Evolutionary conservation across 2,888 invertebrate species (phyloP).

Genomic region (Tryphoninae sp.): DNA sequence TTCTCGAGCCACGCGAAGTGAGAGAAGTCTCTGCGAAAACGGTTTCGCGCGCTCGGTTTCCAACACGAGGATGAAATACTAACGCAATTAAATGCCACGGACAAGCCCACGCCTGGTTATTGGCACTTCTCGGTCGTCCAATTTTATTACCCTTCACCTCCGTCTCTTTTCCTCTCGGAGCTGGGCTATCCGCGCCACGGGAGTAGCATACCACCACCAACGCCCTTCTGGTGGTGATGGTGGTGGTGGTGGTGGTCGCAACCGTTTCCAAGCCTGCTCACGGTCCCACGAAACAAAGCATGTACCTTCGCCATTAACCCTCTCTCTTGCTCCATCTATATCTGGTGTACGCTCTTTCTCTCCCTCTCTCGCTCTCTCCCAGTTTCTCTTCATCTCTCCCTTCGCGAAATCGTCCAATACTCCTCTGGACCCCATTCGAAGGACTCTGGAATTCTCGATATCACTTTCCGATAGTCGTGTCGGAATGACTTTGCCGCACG

Average conservation of each 20-base stretch:
- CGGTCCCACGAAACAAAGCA: constrained; percentile 69
- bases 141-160: constrained; percentile 76
- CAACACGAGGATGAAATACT: constrained; percentile 75
- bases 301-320: constrained; percentile 58
- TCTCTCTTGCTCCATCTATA: constrained; percentile 15
- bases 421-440: constrained; percentile 57
- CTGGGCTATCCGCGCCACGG: constrained; percentile 58
- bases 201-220: constrained; percentile 53
- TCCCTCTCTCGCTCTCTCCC: constrained; percentile 26
- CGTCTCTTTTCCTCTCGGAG: constrained; percentile 57
- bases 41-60: constrained; percentile 53
- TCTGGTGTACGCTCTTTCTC: constrained; percentile 10
- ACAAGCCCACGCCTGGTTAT: constrained; percentile 77
- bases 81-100: constrained; percentile 79
- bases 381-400: constrained; percentile 27
- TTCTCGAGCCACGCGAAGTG: constrained; percentile 48
- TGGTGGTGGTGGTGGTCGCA: constrained; percentile 35
- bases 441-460: constrained; percentile 73
- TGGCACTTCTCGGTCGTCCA: constrained; percentile 78
- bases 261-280: constrained; percentile 22
- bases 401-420: constrained; percentile 70
- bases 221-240: not conserved
- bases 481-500: constrained; percentile 61
- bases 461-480: constrained; percentile 74
- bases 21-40: constrained; percentile 66